Conservation (phyloP, 2,888 invertebrate species). For the Dasypolia templi region DNA sequence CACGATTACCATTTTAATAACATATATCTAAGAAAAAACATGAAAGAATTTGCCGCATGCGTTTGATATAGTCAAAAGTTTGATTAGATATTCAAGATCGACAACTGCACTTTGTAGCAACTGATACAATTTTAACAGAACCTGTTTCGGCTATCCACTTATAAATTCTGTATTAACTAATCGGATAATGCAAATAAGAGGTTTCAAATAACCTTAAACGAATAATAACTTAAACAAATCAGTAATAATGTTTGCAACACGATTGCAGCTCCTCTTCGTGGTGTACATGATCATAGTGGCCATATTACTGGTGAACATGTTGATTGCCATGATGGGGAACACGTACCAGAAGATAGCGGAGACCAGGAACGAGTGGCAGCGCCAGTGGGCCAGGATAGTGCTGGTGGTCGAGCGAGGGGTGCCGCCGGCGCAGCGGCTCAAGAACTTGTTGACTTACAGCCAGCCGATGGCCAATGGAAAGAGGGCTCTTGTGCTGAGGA, state of each 20-base stretch:
- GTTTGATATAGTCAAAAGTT: neutral
- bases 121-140: constrained; percentile 33
- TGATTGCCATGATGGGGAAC: constrained; percentile 99
- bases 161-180: constrained; percentile 43
- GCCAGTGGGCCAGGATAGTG: constrained; percentile 99
- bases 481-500: constrained; percentile 95
- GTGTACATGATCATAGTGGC: constrained; percentile 99
- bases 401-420: constrained; percentile 99
- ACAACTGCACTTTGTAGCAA: neutral
- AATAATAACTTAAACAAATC: constrained; percentile 37
- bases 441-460: constrained; percentile 97
- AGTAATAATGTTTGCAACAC: constrained; percentile 34
- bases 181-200: constrained; percentile 24
- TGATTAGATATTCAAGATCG: neutral
- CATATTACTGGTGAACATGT: constrained; percentile 98
- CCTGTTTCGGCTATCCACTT: constrained; percentile 21
- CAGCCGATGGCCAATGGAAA: constrained; percentile 98
- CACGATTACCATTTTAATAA: too few relatives aligned
- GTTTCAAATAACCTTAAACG: constrained; percentile 27
- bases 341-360: constrained; percentile 99
- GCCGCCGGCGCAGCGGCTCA: constrained; percentile 95
- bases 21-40: too few relatives aligned
- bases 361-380: constrained; percentile 99
- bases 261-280: constrained; percentile 95
- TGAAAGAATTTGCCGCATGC: neutral